phyloP scores from a whole-genome alignment of 2,888 invertebrate species.

The Caenorhabditis afra region DNA sequence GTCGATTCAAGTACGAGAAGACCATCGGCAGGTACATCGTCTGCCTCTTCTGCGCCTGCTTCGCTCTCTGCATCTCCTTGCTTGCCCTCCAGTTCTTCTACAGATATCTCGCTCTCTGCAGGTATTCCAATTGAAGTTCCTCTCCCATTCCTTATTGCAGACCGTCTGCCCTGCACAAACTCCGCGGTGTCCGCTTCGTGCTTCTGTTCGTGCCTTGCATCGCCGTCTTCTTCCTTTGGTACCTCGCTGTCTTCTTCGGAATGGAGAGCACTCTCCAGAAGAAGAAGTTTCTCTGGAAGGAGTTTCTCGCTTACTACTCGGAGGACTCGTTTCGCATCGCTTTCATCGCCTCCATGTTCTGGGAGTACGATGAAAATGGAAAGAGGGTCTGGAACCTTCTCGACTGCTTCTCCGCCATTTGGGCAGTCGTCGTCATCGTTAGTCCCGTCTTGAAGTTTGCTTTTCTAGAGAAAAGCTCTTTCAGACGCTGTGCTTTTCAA shows the following conservation, averaged over 20 bases:
- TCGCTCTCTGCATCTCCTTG: slow-evolving; percentile 32
- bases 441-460: slow-evolving; percentile 1
- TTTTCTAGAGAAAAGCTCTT: too few species aligned
- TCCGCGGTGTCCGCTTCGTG: slow-evolving; percentile 17
- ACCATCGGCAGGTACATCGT: too few species aligned
- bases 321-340: slow-evolving; percentile 27
- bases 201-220: slow-evolving; percentile 16
- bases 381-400: slow-evolving; percentile 16
- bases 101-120: slow-evolving; percentile 33
- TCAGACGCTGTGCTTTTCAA: slow-evolving; percentile 30
- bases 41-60: slow-evolving; percentile 32
- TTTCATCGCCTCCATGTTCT: slow-evolving; percentile 23
- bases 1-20: too few species aligned
- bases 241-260: slow-evolving; percentile 30
- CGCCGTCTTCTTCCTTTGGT: slow-evolving; percentile 32
- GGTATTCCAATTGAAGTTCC: neutral
- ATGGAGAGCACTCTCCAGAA: slow-evolving; percentile 20
- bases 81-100: slow-evolving; percentile 35
- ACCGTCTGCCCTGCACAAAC: slow-evolving; percentile 5
- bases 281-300: slow-evolving; percentile 2
- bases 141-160: slow-evolving; percentile 1
- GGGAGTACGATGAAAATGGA: slow-evolving; percentile 19
- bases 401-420: slow-evolving; percentile 31
- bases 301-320: slow-evolving; percentile 13
- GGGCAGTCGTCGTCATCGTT: slow-evolving; percentile 25